These are phyloP conservation scores for Anser cygnoides DNA, from an alignment of 2,113 vertebrate species.

Conservation along the genomic window DNA sequence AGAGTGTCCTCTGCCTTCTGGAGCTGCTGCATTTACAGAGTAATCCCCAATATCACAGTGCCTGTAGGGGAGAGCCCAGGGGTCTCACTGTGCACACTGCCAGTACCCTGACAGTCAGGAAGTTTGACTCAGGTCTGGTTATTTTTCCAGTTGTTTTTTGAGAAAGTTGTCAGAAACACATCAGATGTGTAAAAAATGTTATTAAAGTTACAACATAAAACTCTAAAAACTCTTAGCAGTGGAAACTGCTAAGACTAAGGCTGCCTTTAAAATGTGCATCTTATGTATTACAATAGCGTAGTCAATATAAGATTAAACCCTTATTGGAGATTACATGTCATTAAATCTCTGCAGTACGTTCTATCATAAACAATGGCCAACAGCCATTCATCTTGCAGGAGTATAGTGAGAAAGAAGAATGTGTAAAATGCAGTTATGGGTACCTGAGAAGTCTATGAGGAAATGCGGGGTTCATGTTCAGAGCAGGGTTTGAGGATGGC, in stretches of 20 bases:
- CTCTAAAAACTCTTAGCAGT: neutral
- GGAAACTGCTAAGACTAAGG: neutral
- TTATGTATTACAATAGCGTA: neutral
- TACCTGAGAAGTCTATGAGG: neutral
- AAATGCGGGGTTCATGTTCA: neutral
- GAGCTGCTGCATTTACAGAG: neutral
- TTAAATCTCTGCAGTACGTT: neutral
- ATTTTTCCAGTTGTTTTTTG: neutral
- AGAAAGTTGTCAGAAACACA: neutral
- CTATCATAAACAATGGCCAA: neutral
- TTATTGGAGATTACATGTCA: fast-evolving
- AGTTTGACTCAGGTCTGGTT: neutral
- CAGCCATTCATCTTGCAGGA: neutral
- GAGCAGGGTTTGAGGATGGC: neutral
- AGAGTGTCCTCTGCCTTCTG: neutral
- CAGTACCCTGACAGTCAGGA: neutral
- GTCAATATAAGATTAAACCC: neutral
- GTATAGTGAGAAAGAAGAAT: neutral
- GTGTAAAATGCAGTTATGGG: neutral
- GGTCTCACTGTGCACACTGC: neutral
- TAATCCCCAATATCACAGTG: too few relatives aligned
- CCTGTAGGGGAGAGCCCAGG: neutral
- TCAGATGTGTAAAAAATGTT: neutral
- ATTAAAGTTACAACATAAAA: neutral
- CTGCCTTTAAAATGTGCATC: neutral